These are phyloP conservation scores for Selenia dentaria DNA, from an alignment of 2,888 invertebrate species.

Conservation along the genomic window DNA sequence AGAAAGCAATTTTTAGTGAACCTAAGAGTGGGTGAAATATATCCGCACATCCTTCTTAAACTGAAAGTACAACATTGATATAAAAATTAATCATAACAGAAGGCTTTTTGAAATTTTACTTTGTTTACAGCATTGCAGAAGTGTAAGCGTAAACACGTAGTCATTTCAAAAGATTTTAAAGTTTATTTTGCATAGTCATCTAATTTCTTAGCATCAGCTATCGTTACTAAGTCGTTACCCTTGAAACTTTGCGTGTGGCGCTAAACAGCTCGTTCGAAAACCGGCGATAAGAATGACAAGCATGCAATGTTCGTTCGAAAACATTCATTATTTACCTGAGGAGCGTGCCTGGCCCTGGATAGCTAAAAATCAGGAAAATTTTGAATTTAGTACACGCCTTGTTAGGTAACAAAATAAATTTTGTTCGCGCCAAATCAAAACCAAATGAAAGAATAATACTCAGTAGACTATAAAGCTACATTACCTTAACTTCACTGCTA, in stretches of 20 bases:
- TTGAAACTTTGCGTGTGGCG: conserved; percentile 29
- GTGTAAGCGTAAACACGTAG: too few relatives aligned
- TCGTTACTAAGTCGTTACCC: conserved; percentile 14
- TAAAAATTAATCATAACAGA: too few relatives aligned
- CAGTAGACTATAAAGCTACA: too few relatives aligned
- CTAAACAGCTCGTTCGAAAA: conserved; percentile 22
- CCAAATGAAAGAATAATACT: neutral
- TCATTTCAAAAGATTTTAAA: too few relatives aligned
- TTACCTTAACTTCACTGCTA: too few relatives aligned
- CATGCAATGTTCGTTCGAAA: conserved; percentile 36
- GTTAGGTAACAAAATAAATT: neutral
- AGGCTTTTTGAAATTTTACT: too few relatives aligned
- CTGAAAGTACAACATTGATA: too few relatives aligned
- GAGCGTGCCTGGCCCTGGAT: conserved; percentile 58
- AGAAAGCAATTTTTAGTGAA: too few relatives aligned
- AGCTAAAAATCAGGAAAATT: conserved; percentile 48
- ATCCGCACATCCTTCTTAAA: too few relatives aligned
- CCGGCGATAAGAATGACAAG: conserved; percentile 24
- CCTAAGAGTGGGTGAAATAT: too few relatives aligned
- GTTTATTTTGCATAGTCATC: neutral
- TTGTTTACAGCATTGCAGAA: too few relatives aligned
- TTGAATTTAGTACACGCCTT: conserved; percentile 28
- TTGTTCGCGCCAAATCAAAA: neutral
- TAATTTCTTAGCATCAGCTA: conserved; percentile 13
- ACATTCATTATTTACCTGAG: conserved; percentile 51